phyloP scores from a whole-genome alignment of 2,888 invertebrate species.

The Trichogramma evanescens region DNA sequence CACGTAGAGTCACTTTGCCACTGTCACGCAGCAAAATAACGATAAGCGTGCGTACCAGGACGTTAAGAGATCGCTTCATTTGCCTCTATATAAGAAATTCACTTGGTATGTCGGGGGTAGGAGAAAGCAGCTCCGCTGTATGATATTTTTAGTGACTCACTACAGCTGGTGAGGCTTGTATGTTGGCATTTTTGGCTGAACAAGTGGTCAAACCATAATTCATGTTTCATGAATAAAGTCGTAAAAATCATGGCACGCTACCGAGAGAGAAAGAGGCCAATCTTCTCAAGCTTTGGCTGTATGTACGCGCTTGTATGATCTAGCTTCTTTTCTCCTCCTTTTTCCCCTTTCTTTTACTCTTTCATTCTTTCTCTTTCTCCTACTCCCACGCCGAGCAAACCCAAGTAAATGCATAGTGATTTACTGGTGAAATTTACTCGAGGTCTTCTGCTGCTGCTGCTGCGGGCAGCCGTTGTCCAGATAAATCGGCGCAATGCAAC shows the following conservation, averaged over 20 bases:
- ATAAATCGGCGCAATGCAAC: slow-evolving; percentile 19
- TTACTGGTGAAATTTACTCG: slow-evolving; percentile 31
- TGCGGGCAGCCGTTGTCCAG: slow-evolving; percentile 3
- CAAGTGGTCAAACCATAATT: slow-evolving; percentile 4
- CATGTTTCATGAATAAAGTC: slow-evolving; percentile 16
- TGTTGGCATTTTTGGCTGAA: not conserved
- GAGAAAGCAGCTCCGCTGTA: not conserved
- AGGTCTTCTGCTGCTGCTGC: slow-evolving; percentile 24
- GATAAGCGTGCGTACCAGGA: too few species aligned
- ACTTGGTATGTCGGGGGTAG: too few species aligned
- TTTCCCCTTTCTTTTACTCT: slow-evolving; percentile 9
- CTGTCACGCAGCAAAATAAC: too few species aligned
- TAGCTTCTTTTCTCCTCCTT: not conserved
- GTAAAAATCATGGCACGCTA: slow-evolving; percentile 6
- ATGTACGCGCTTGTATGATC: not conserved
- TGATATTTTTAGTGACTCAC: not conserved
- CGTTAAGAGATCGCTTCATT: too few species aligned
- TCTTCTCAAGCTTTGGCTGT: too few species aligned
- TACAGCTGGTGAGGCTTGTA: not conserved
- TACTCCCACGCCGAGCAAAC: slow-evolving; percentile 17
- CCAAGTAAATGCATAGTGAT: slow-evolving; percentile 30
- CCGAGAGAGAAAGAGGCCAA: not conserved
- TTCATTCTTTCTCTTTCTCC: slow-evolving; percentile 16
- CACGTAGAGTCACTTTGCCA: too few species aligned
- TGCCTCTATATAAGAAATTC: too few species aligned